Base-by-base conservation (phyloP, 2,888 invertebrate genomes). In the Gymnosoma rotundatum region DNA sequence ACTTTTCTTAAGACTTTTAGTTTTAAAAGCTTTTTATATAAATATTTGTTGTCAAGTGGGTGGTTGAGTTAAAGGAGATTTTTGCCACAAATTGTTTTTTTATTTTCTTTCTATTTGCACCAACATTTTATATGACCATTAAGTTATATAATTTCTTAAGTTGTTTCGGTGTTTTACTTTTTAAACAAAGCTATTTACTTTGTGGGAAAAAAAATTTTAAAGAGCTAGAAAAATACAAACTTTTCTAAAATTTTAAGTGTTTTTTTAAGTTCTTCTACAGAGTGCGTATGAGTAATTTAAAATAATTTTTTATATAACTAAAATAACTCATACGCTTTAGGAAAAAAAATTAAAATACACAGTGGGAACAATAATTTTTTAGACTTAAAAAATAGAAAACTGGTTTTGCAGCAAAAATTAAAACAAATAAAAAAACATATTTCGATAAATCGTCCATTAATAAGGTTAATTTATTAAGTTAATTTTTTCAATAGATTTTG, bases 251-350 rank as follows among this genome's bases (percentile, higher is more conserved):
- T 50, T 48, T 58, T 50, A 67, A 76, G 58, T 76, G 66, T 58
- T 48, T 50, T 48, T 67, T 76, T 45, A 20, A 58, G 48, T 20
- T 67, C 66, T 50, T 7, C 5, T 48, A 21, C 9, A 36, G 18
- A 18, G 14, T n/a, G n/a, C 72, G 72, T 61, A 72, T 72, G 21
- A 60, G 60, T 72, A n/a, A 42, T 63, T 63, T 63, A 25, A n/a
- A 50, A 21, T 61, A 25, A 14, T 45, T 54, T 56, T n/a, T 0
- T 10, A 56, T 5, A 32, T 7, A 32, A 32, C 0, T 45, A 36
- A 32, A 32, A 42, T 20, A n/a, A 64, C 54, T 63, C n/a, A 25
- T 54, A 32, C 42, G 18, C 1, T 20, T 4, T 1, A 42, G 42
- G 6, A 32, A 32, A 32, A 32, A 5, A 5, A 5, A 5, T 7